Conservation (phyloP, 2,113 vertebrate species). For the Holacanthus passer region DNA sequence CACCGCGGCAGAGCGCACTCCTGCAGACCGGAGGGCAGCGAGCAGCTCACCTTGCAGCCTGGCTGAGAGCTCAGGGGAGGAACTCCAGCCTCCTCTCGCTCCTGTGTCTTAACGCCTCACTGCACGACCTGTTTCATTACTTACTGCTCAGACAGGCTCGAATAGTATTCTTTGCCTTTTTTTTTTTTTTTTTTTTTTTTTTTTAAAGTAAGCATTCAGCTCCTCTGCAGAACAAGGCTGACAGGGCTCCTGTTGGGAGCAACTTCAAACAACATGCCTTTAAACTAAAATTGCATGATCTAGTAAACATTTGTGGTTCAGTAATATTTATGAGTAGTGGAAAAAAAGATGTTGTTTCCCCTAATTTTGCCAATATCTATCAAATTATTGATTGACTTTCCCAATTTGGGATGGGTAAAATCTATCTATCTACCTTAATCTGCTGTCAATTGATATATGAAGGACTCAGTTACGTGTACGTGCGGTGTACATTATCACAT, state of each 20-base stretch:
- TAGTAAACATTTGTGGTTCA: neutral
- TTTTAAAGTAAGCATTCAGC: no score
- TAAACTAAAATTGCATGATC: neutral
- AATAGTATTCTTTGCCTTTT: no score
- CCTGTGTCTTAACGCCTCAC: constrained; percentile 38
- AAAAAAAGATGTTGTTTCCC: neutral
- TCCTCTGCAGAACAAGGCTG: no score
- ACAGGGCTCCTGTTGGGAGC: neutral
- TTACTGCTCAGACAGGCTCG: no score
- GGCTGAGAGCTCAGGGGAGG: constrained; percentile 15
- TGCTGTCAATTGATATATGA: neutral
- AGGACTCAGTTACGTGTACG: neutral
- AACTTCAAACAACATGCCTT: neutral
- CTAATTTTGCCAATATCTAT: neutral
- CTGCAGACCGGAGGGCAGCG: constrained; percentile 22
- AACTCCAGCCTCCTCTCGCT: constrained; percentile 46
- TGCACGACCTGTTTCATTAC: constrained; percentile 63
- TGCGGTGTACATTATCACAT: constrained; percentile 39
- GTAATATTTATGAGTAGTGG: neutral
- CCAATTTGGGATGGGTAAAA: no score
- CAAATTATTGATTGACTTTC: no score
- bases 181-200: no score
- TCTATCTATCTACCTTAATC: no score
- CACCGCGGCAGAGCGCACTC: constrained; percentile 53
- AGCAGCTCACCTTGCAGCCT: constrained; percentile 60